These are phyloP conservation scores for Apis cerana DNA, from an alignment of 1,140 invertebrate genomes.

Conservation along the genomic window DNA sequence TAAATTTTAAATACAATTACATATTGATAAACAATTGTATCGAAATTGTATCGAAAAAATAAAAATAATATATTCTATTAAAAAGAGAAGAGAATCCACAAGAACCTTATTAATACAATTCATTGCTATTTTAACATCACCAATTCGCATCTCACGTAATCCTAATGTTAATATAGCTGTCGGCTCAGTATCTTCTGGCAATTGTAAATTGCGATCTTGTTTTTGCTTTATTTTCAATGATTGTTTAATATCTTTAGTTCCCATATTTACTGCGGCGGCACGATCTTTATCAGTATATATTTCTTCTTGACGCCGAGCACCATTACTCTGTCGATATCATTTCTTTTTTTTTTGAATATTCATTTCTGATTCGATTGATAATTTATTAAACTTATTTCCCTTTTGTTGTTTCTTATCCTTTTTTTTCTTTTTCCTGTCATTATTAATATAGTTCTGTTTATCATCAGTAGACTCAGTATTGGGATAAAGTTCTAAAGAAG, in stretches of 20 bases:
- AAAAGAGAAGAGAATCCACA: background rate
- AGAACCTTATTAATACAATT: slow-evolving; percentile 90
- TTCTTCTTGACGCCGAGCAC: slow-evolving; percentile 84
- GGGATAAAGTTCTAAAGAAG: slow-evolving; percentile 5
- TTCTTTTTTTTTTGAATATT: slow-evolving; percentile 82
- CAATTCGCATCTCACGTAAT: slow-evolving; percentile 87
- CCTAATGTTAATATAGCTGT: slow-evolving; percentile 88
- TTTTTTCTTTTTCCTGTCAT: background rate
- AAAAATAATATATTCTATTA: background rate
- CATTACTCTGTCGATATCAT: slow-evolving; percentile 73
- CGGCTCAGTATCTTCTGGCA: slow-evolving; percentile 90
- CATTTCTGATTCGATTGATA: slow-evolving; percentile 72
- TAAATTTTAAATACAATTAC: too few species aligned
- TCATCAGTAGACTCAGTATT: slow-evolving; percentile 7
- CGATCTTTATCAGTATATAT: slow-evolving; percentile 94
- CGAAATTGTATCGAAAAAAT: background rate
- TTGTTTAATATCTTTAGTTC: slow-evolving; percentile 91
- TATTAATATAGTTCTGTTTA: slow-evolving; percentile 10
- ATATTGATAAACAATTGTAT: too few species aligned
- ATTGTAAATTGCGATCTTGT: slow-evolving; percentile 87
- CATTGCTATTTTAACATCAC: slow-evolving; percentile 86
- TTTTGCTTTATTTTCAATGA: slow-evolving; percentile 90
- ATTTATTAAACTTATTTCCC: background rate
- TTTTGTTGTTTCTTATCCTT: slow-evolving; percentile 22
- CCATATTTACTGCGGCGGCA: slow-evolving; percentile 93